Evolutionary conservation across 1,140 invertebrate genomes (phyloP).

Genomic region (Pseudachorutes palmiensis): DNA sequence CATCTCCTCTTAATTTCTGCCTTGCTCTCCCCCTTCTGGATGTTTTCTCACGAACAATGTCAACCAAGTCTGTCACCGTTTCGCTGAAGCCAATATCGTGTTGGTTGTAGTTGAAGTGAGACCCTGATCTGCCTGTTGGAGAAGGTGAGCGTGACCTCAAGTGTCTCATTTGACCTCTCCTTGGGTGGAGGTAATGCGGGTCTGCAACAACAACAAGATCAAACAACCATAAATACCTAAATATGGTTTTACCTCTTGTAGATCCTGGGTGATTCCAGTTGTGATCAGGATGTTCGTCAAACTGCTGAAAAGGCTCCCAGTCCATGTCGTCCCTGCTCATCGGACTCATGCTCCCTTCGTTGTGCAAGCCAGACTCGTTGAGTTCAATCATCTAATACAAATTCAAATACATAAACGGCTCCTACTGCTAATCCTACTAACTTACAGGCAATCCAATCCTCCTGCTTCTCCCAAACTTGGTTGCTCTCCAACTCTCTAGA

Average conservation of each 20-base stretch:
- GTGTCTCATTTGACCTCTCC: neutral
- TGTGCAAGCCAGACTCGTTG: constrained; percentile 25
- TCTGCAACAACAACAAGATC: neutral
- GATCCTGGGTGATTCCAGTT: constrained; percentile 8
- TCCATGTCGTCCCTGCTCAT: constrained; percentile 6
- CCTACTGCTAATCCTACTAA: too few relatives aligned
- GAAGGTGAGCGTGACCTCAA: constrained; percentile 42
- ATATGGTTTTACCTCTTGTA: constrained; percentile 17
- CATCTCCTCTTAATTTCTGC: constrained; percentile 37
- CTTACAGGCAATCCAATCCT: constrained; percentile 67
- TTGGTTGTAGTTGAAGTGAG: constrained; percentile 55
- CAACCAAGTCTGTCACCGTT: constrained; percentile 85
- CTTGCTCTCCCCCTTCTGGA: constrained; percentile 47
- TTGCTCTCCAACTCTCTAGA: constrained; percentile 92
- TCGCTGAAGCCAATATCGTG: constrained; percentile 88
- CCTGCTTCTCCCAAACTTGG: constrained; percentile 73
- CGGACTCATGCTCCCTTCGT: constrained; percentile 28
- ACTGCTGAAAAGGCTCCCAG: constrained; percentile 6
- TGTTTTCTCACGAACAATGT: constrained; percentile 79
- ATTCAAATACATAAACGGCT: too few relatives aligned
- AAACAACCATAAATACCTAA: neutral
- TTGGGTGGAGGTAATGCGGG: neutral
- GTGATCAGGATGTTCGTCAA: constrained; percentile 23
- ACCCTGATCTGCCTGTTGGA: constrained; percentile 39
- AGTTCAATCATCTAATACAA: constrained; percentile 31